A percentile compares a stretch with the other conserved stretches of the same genome.
Conservation (phyloP, 2,888 invertebrate species). For the Calliscelio sp. region DNA sequence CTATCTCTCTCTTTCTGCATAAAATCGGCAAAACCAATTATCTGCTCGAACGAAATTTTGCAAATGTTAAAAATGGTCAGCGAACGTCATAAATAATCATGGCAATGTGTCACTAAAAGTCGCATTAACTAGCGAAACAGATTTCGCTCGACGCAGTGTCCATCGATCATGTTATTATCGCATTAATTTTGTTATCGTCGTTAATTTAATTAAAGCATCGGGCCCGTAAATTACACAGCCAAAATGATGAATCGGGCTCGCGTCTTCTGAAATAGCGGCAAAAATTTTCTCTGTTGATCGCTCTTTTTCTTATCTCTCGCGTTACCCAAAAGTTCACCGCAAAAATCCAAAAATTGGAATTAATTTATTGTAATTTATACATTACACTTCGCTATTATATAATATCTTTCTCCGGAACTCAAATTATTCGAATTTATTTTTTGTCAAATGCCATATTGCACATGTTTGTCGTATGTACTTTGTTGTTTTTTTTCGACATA, state of each 20-base stretch:
- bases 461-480: no score
- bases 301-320: no score
- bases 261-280: not conserved
- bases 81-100: slow-evolving; percentile 4
- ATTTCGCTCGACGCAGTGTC: slow-evolving; percentile 22
- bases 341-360: no score
- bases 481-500: no score
- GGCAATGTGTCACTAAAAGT: slow-evolving; percentile 10
- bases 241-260: slow-evolving; percentile 35
- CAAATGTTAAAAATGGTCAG: not conserved
- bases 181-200: slow-evolving; percentile 49
- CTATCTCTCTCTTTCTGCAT: no score
- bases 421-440: no score
- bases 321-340: no score
- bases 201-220: slow-evolving; percentile 47
- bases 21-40: no score
- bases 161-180: slow-evolving; percentile 56
- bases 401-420: no score
- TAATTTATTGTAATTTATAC: no score
- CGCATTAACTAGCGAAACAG: slow-evolving; percentile 31
- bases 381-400: no score
- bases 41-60: not conserved
- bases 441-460: no score
- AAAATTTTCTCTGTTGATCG: not conserved
- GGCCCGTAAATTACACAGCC: slow-evolving; percentile 11